These are phyloP conservation scores for Neocloeon triangulifer DNA, from an alignment of 1,140 invertebrate species.

Conservation along the genomic window DNA sequence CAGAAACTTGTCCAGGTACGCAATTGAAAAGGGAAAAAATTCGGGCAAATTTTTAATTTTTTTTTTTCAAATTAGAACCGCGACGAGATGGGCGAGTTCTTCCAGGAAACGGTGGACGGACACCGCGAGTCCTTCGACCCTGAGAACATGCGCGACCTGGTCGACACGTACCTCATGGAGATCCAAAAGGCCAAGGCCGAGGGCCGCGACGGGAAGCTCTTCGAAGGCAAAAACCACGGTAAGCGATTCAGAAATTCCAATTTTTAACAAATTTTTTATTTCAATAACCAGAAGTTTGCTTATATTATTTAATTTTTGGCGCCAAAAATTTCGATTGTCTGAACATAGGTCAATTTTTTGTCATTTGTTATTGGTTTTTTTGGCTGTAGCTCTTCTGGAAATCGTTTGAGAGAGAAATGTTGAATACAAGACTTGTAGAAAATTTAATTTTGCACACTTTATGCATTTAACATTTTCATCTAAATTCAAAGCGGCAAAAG, in stretches of 20 bases:
- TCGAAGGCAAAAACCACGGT: slow-evolving; percentile 59
- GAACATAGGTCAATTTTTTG: too few relatives aligned
- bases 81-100: slow-evolving; percentile 59
- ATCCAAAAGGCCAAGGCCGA: slow-evolving; percentile 57
- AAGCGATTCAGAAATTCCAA: slow-evolving; percentile 14
- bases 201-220: slow-evolving; percentile 41
- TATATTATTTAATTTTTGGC: too few relatives aligned
- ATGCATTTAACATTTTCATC: too few relatives aligned
- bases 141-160: slow-evolving; percentile 53
- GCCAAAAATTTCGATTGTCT: too few relatives aligned
- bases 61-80: slow-evolving; percentile 33
- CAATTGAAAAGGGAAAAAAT: slow-evolving; percentile 9
- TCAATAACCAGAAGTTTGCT: too few relatives aligned
- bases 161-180: slow-evolving; percentile 67
- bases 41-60: neutral
- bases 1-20: slow-evolving; percentile 46
- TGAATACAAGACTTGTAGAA: too few relatives aligned
- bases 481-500: too few relatives aligned
- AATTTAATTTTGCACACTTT: too few relatives aligned
- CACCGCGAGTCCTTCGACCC: slow-evolving; percentile 52
- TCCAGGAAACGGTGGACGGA: slow-evolving; percentile 58
- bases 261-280: neutral
- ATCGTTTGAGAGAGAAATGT: too few relatives aligned
- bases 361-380: too few relatives aligned
- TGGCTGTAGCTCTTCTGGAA: too few relatives aligned